Evolutionary conservation across 2,797 vertebrate species (phyloP), one percentile per base, ranked within the genome.

Genomic region (Malacoraja senta): DNA sequence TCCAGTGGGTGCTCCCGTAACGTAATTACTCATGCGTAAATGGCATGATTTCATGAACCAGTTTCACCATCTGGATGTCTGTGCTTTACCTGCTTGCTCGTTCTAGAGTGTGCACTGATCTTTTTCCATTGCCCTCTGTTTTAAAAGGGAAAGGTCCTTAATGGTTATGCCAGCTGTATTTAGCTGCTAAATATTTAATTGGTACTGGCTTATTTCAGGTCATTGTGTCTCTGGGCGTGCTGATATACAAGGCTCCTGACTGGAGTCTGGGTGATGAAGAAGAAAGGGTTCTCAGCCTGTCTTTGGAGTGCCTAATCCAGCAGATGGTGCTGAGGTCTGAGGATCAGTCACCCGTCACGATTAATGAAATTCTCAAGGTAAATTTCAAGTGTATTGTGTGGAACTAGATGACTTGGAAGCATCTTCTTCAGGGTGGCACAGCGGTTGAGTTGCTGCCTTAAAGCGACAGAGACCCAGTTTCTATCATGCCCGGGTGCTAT

Each of bases 181-280:
- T 71, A 32, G 8, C 65, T 38, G 32, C 19, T n/a, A 44, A 38
- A 15, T 38, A 38, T 71, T 91, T 53, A 91, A 44, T 38, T 4
- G 15, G 3, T 68, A 21, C 10, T n/a, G 35, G 71, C 44, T 38
- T 53, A 26, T 21, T 92, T 58, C 71, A 92, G 90, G 68, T 76
- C 53, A 38, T 92, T n/a, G 71, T n/a, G 12, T 92, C 71, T 29
- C 90, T 92, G 0, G 90, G 90, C 53, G 38, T 76, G 24, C 26
- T 76, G 15, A 92, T 92, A 53, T 92, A 92, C 71, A 92, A 53
- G 71, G 90, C 90, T 13, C 26, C 76, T 71, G 90, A 92, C 35
- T 92, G 90, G 90, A 76, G 71, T 44, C 71, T 92, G 19, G 29
- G 38, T 76, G 72, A 53, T 0, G 44, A 72, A 74, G 90, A 92